Evolutionary conservation across 2,113 vertebrate species (phyloP), one percentile per base, ranked within the genome.

Genomic region (Electrona antarctica): DNA sequence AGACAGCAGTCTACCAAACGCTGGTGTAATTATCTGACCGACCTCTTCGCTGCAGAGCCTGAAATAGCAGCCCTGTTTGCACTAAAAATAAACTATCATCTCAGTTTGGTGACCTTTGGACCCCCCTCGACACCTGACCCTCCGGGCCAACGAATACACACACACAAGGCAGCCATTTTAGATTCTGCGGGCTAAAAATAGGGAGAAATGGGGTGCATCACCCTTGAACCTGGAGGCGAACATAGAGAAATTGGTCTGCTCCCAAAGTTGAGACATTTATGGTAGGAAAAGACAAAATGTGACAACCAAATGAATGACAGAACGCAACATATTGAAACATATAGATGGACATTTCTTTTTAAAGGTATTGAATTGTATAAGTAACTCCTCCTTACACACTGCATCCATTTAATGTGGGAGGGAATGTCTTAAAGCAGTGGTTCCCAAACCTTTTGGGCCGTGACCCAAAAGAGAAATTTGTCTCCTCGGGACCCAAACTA

Each of bases 71-170:
- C 45, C 77, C 82, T 89, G 85, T 91, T 89, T 89, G 83, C 74
- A 87, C 86, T 86, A 81, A 87, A 90, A 90, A 90, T 90, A 91
- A 88, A 88, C 89, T 84, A 73, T 89, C 86, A 82, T 90, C 66
- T 88, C 81, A 88, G 77, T 74, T 74, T 6, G 48, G 51, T 54
- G 70, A 91, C 85, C 67, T 87, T 69, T 83, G 79, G 33, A 88
- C 88, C 87, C 71, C 21, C 62, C 73, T 41, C 33, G 88, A 87
- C 87, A 70, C 70, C 76, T 78, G 82, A 86, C 84, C 33, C 87
- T 61, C 7, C 15, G 3, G 71, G 47, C 14, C 63, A 45, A 21
- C 33, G 21, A 79, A 46, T 68, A 83, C 81, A 82, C 77, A 73
- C 77, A 83, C 81, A 82, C 77, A 73, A 78, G 77, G 82, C 49